These are phyloP conservation scores for Colinus virginianus DNA, from an alignment of 2,113 vertebrate genomes.

Conservation along the genomic window DNA sequence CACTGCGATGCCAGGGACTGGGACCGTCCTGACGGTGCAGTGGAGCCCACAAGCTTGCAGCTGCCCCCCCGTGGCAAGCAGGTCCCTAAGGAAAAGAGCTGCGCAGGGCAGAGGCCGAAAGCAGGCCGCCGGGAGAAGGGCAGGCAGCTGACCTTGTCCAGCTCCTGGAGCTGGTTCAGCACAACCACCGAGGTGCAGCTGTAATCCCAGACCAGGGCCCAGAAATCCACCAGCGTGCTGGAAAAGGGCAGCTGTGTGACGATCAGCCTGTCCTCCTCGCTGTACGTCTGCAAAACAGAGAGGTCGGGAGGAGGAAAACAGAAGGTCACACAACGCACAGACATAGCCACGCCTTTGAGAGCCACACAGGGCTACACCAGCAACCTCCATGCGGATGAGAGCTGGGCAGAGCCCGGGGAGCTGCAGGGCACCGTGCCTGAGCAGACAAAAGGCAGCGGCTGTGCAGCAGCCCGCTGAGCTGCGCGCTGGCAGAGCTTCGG, in stretches of 20 bases:
- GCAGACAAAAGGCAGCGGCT: no score
- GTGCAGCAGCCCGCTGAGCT: background rate
- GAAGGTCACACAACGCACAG: background rate
- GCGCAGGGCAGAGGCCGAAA: background rate
- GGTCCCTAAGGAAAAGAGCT: rapidly evolving
- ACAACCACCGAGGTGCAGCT: slow-evolving; percentile 53
- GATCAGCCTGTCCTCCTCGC: slow-evolving; percentile 42
- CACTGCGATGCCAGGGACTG: rapidly evolving
- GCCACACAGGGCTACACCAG: background rate
- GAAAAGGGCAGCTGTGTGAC: slow-evolving; percentile 63
- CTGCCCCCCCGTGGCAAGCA: background rate
- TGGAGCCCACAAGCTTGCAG: background rate
- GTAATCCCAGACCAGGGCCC: slow-evolving; percentile 74
- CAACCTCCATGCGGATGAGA: background rate
- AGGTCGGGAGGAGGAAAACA: rapidly evolving
- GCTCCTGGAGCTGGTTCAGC: slow-evolving; percentile 36
- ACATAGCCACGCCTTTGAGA: background rate
- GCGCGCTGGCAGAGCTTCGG: background rate
- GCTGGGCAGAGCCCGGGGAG: background rate
- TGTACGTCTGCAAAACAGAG: slow-evolving; percentile 39
- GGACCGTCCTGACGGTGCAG: background rate
- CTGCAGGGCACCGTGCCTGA: rapidly evolving
- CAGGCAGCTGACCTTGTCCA: slow-evolving; percentile 58
- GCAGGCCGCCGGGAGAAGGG: background rate
- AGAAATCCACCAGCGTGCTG: slow-evolving; percentile 62